Percentiles rank a stretch among this genome's conserved stretches.
Conservation (phyloP, 2,113 vertebrate species). For the Clupea harengus region DNA sequence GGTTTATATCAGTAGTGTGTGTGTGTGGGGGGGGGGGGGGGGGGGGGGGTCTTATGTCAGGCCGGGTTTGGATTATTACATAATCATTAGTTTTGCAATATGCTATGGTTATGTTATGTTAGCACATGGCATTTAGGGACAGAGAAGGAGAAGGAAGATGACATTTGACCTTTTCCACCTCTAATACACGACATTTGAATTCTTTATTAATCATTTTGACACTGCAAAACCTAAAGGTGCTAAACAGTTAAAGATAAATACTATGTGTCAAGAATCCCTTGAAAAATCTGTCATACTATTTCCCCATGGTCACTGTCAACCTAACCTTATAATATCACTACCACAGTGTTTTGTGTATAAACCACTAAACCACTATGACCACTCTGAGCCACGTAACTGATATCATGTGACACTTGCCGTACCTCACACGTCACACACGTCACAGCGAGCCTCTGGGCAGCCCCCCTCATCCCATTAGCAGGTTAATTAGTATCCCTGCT, state of each 20-base stretch:
- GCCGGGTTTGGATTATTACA: too few species aligned
- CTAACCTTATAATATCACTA: background rate
- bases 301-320: background rate
- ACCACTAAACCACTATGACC: background rate
- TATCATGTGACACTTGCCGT: background rate
- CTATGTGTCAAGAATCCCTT: background rate
- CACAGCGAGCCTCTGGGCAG: too few species aligned
- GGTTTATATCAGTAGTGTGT: too few species aligned
- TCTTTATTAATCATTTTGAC: too few species aligned
- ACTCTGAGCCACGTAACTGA: background rate
- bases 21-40: too few species aligned
- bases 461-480: background rate
- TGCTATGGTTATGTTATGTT: too few species aligned
- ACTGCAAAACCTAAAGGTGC: too few species aligned
- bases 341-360: background rate
- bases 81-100: background rate
- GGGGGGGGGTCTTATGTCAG: too few species aligned
- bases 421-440: background rate
- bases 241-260: too few species aligned
- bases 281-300: background rate
- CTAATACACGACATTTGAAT: too few species aligned
- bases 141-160: background rate
- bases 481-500: background rate
- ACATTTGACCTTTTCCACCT: too few species aligned
- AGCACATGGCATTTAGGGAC: background rate